Evolutionary conservation across 2,888 invertebrate genomes (phyloP).

Genomic region (Gastrophysa polygoni): DNA sequence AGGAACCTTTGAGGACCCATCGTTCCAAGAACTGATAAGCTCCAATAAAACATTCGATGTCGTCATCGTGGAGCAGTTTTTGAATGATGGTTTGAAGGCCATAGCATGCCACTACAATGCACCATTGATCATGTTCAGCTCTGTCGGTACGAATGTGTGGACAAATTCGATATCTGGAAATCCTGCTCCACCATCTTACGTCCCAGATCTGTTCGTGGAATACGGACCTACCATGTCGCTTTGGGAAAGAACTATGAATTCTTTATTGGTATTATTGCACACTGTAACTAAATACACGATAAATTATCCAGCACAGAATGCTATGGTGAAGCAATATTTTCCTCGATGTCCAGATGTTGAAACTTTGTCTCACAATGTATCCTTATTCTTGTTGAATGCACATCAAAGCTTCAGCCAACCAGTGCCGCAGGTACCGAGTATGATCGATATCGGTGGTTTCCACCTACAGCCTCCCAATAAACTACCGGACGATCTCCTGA

Average conservation of each 20-base stretch:
- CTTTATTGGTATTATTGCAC: constrained; percentile 42
- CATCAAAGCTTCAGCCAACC: constrained; percentile 62
- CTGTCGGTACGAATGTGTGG: constrained; percentile 57
- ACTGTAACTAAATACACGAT: constrained; percentile 34
- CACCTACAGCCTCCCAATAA: constrained; percentile 53
- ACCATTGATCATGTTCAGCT: constrained; percentile 53
- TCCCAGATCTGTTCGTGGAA: constrained; percentile 58
- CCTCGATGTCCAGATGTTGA: constrained; percentile 44
- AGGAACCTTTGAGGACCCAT: constrained; percentile 48
- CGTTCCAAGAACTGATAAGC: constrained; percentile 46
- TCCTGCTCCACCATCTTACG: constrained; percentile 60
- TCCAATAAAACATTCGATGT: constrained; percentile 53
- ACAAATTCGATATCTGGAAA: constrained; percentile 60
- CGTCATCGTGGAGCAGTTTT: constrained; percentile 57
- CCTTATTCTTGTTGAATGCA: constrained; percentile 47
- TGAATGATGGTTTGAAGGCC: constrained; percentile 58
- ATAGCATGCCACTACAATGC: constrained; percentile 50
- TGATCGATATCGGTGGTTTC: constrained; percentile 65
- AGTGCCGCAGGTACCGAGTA: constrained; percentile 62
- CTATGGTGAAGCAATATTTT: constrained; percentile 44
- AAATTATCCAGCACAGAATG: constrained; percentile 40
- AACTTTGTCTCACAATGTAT: constrained; percentile 41
- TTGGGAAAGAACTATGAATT: constrained; percentile 61
- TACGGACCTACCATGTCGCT: constrained; percentile 60
- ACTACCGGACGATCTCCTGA: constrained; percentile 58